Conservation (phyloP, 2,888 invertebrate genomes). For the Octodonta nipae region DNA sequence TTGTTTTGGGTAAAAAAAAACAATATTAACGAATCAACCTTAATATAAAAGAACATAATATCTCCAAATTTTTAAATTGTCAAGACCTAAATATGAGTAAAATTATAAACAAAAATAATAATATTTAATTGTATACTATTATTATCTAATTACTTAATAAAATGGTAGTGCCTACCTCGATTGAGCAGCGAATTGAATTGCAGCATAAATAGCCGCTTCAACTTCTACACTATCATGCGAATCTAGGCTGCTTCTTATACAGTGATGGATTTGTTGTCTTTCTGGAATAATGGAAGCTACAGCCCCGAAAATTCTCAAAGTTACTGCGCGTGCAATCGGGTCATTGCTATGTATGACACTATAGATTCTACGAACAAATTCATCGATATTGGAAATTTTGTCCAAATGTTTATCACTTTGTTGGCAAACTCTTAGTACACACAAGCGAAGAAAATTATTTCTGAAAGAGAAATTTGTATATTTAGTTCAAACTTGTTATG, state of each 20-base stretch:
- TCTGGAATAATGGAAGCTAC: slow-evolving; percentile 89
- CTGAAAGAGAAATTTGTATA: slow-evolving; percentile 33
- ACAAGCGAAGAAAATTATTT: slow-evolving; percentile 81
- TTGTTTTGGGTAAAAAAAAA: too few relatives aligned
- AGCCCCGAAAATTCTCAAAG: slow-evolving; percentile 77
- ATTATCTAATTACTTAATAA: too few relatives aligned
- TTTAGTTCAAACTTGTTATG: neutral
- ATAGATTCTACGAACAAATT: slow-evolving; percentile 78
- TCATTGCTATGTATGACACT: slow-evolving; percentile 95
- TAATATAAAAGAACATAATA: too few relatives aligned
- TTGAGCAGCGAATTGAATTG: slow-evolving; percentile 85
- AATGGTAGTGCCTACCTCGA: slow-evolving; percentile 68
- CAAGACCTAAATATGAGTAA: too few relatives aligned
- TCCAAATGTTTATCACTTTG: slow-evolving; percentile 93
- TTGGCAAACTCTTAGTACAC: slow-evolving; percentile 84
- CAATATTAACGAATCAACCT: too few relatives aligned
- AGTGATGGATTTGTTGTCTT: slow-evolving; percentile 88
- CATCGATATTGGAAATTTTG: slow-evolving; percentile 89
- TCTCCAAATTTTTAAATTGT: too few relatives aligned
- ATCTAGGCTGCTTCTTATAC: slow-evolving; percentile 79
- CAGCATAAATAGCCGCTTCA: slow-evolving; percentile 89
- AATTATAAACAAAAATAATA: too few relatives aligned
- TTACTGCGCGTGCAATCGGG: slow-evolving; percentile 84
- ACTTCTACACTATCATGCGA: slow-evolving; percentile 93
- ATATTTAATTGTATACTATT: too few relatives aligned